Percentiles rank a stretch among this genome's conserved stretches.
phyloP scores from a whole-genome alignment of 92 coral and sea anemone species.

The Siderastrea siderea region DNA sequence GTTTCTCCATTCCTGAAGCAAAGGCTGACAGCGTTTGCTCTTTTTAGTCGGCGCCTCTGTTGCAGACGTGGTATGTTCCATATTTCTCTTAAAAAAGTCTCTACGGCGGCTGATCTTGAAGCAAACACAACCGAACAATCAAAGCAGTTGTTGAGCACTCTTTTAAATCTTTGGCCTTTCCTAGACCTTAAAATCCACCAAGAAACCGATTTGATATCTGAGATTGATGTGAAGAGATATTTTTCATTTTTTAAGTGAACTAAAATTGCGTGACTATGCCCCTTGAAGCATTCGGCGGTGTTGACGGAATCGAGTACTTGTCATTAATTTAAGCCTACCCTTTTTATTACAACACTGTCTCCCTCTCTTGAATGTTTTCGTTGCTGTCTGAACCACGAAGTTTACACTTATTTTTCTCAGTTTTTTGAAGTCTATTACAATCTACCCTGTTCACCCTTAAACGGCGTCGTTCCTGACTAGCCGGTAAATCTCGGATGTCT shows the following conservation, averaged over 20 bases:
- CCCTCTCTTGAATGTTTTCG: neutral
- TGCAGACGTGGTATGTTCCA: neutral
- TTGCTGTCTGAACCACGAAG: neutral
- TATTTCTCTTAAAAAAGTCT: neutral
- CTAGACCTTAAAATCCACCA: too few species aligned
- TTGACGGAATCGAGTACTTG: too few species aligned
- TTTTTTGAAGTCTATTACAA: neutral
- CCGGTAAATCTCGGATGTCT: neutral
- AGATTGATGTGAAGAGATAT: too few species aligned
- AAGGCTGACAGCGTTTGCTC: neutral
- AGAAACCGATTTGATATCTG: too few species aligned
- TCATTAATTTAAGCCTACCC: neutral
- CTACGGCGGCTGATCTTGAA: neutral
- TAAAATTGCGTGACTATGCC: too few species aligned
- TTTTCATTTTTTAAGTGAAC: too few species aligned
- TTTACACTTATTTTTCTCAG: neutral
- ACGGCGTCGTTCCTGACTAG: neutral
- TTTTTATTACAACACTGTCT: constrained; percentile 16
- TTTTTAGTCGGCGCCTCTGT: neutral
- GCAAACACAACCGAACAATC: constrained; percentile 50
- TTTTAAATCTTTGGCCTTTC: too few species aligned
- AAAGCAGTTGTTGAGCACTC: too few species aligned
- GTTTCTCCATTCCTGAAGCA: neutral
- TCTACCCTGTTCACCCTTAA: neutral
- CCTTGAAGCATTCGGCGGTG: too few species aligned